Base-by-base conservation (phyloP, 1,140 invertebrate genomes). In the Hylaeus anthracinus region DNA sequence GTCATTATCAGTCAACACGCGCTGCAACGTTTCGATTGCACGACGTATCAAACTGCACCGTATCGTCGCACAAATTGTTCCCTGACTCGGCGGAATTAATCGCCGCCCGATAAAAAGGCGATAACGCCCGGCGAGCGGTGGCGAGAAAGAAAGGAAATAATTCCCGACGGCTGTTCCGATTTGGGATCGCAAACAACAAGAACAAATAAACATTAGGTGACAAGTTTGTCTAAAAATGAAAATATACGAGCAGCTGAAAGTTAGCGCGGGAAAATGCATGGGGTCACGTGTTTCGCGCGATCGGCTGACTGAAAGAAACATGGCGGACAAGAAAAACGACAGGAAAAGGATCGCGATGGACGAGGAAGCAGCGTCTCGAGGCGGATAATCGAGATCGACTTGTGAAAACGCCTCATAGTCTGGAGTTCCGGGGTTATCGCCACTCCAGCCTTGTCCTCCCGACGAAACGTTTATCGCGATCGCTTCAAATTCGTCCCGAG, bases 21-120 rank as follows among this genome's bases (percentile, higher is more conserved):
- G 72, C 51, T 43, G 51, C 72, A 48, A 14, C 43, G 56, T 71
- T 51, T 77, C 75, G 75, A 77, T 77, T 60, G 75, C 66, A 69
- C 53, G 41, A 39, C 72, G 72, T 64, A 43, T 75, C 63, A 58
- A 76, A 58, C 64, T 67, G 74, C 65, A 61, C 66, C 37, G 56
- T 70, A 63, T 61, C 76, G 60, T 12, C 15, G n/a, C 41, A 15
- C 8, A 51, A 72, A 72, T 79, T 72, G 63, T 79, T 79, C 69
- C 69, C 58, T 55, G 76, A 53, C 48, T 51, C 69, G 76, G 3
- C 60, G 69, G 69, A 63, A 55, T 72, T 72, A 72, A 79, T 72
- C 76, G 58, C 39, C 0, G 58, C n/a, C 15, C 51, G 76, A 79
- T 64, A 72, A 79, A 61, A 48, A 26, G 48, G 48, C 61, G 51